phyloP scores from a whole-genome alignment of 2,888 invertebrate genomes.

The Pomacea canaliculata region DNA sequence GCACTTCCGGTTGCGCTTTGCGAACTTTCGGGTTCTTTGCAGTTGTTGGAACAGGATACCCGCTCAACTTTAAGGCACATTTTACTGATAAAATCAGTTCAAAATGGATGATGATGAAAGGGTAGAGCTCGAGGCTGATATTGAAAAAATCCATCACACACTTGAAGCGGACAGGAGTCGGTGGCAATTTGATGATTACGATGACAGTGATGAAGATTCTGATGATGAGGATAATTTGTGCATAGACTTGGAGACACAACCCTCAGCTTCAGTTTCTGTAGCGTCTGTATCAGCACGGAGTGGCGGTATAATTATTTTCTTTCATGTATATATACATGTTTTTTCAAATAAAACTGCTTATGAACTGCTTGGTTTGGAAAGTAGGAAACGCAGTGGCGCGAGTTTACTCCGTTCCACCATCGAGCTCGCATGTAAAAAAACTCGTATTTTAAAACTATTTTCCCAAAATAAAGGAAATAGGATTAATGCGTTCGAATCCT shows the following conservation, averaged over 20 bases:
- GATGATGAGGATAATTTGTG: slow-evolving; percentile 36
- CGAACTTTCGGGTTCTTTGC: neutral
- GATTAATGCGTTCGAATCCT: too few relatives aligned
- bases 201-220: slow-evolving; percentile 38
- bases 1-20: slow-evolving; percentile 3
- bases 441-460: too few relatives aligned
- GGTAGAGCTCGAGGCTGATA: slow-evolving; percentile 48
- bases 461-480: too few relatives aligned
- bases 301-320: slow-evolving; percentile 9
- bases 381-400: too few relatives aligned
- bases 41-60: neutral
- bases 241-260: slow-evolving; percentile 20
- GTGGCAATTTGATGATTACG: slow-evolving; percentile 19
- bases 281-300: slow-evolving; percentile 11
- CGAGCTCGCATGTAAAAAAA: too few relatives aligned
- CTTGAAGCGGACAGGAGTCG: slow-evolving; percentile 41
- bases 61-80: neutral
- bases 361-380: too few relatives aligned
- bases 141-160: slow-evolving; percentile 49
- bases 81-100: neutral
- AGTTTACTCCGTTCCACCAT: too few relatives aligned
- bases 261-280: slow-evolving; percentile 14
- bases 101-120: slow-evolving; percentile 27
- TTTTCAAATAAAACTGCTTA: neutral
- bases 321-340: neutral